Conservation (phyloP, 2,113 vertebrate genomes). For the Nycticebus coucang region DNA sequence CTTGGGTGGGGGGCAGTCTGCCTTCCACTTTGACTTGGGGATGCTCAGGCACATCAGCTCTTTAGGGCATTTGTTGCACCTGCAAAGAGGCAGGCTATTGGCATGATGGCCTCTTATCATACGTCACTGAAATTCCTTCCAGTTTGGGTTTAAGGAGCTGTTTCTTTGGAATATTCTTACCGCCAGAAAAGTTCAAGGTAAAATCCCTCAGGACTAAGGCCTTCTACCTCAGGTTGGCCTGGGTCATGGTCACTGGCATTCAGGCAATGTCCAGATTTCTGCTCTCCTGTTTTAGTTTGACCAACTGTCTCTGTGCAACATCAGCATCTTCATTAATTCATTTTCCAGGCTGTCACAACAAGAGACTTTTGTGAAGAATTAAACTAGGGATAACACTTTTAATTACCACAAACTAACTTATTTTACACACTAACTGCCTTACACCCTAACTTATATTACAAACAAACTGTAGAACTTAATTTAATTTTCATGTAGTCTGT, state of each 20-base stretch:
- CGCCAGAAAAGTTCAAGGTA: constrained; percentile 84
- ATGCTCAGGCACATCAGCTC: constrained; percentile 71
- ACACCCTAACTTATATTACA: background rate
- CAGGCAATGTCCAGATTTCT: constrained; percentile 88
- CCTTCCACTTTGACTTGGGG: constrained; percentile 84
- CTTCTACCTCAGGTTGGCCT: constrained; percentile 72
- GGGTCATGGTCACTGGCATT: constrained; percentile 87
- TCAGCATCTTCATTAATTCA: constrained; percentile 86
- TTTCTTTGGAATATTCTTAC: constrained; percentile 81
- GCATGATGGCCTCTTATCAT: constrained; percentile 70
- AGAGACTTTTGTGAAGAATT: constrained; percentile 90
- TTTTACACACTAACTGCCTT: background rate
- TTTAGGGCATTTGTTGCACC: constrained; percentile 66
- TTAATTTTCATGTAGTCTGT: constrained; percentile 37
- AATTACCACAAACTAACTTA: background rate
- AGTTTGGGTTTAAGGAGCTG: constrained; percentile 79
- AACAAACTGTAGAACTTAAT: constrained; percentile 3
- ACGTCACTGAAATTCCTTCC: constrained; percentile 76
- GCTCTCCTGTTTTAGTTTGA: constrained; percentile 84
- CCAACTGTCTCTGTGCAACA: constrained; percentile 82
- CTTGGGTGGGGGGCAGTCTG: constrained; percentile 80
- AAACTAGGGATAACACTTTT: constrained; percentile 75
- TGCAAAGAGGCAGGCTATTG: constrained; percentile 70
- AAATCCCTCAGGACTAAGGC: constrained; percentile 87
- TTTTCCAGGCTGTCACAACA: constrained; percentile 91